Conservation (phyloP, 1,140 invertebrate genomes). For the Aphis craccivora region DNA sequence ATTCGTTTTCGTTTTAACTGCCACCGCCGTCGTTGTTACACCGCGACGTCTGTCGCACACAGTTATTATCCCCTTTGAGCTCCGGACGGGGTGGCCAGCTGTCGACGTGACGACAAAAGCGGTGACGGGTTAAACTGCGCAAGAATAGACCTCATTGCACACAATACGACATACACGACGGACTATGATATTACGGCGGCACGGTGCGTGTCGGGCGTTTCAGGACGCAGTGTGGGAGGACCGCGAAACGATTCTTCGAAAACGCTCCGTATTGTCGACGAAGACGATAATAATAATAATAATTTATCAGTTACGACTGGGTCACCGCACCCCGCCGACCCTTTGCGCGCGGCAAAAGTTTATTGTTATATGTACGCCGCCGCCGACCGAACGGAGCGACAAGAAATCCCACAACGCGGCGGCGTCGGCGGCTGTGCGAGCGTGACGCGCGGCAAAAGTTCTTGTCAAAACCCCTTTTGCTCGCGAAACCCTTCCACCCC, state of each 20-base stretch:
- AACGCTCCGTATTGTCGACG: background rate
- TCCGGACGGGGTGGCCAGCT: background rate
- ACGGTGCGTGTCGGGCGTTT: background rate
- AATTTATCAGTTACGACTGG: conserved; percentile 32
- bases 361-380: conserved; percentile 8
- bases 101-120: conserved; percentile 10
- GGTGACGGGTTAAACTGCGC: background rate
- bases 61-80: background rate
- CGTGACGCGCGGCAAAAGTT: conserved; percentile 41
- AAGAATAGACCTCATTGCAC: background rate
- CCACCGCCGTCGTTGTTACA: background rate
- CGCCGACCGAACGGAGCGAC: background rate
- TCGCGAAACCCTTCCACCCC: too few relatives aligned
- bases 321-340: background rate
- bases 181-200: background rate
- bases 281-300: conserved; percentile 16
- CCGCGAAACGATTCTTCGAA: background rate
- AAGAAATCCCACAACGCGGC: background rate
- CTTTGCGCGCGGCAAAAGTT: conserved; percentile 12
- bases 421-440: too few relatives aligned
- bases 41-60: background rate
- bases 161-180: background rate
- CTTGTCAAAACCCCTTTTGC: background rate
- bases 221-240: background rate
- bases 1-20: background rate